Evolutionary conservation across 2,113 vertebrate genomes (phyloP).

Genomic region (Pelodiscus sinensis): DNA sequence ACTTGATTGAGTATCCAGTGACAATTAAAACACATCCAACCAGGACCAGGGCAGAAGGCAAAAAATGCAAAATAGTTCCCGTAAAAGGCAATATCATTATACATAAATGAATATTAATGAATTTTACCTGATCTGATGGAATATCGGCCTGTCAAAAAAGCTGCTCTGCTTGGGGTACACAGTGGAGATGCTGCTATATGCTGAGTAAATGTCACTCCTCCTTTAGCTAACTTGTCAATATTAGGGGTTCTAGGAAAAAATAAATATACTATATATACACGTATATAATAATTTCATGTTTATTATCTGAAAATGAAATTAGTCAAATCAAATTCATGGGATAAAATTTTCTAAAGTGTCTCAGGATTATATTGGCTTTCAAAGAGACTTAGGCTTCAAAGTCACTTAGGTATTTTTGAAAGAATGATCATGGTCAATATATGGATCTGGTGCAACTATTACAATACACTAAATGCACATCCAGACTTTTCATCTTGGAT

Average conservation of each 20-base stretch:
- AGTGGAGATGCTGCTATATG: slow-evolving; percentile 88
- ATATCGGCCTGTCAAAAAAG: slow-evolving; percentile 91
- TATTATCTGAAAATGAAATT: background rate
- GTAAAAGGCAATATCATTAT: background rate
- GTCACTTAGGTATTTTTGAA: background rate
- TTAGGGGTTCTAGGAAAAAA: slow-evolving; percentile 83
- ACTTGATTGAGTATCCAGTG: background rate
- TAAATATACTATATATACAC: background rate
- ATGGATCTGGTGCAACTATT: background rate
- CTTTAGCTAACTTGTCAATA: slow-evolving; percentile 84
- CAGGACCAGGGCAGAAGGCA: background rate
- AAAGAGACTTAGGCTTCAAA: background rate
- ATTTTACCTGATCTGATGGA: slow-evolving; percentile 87
- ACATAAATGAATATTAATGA: background rate
- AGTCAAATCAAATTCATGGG: background rate
- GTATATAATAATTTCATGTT: background rate
- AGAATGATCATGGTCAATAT: background rate
- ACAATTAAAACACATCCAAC: background rate
- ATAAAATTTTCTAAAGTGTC: background rate
- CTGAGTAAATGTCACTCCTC: slow-evolving; percentile 87
- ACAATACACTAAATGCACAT: background rate
- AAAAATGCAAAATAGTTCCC: accelerated
- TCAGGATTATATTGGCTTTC: background rate
- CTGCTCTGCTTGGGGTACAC: slow-evolving; percentile 91
- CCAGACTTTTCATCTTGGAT: background rate